phyloP scores from a whole-genome alignment of 2,113 vertebrate species.

The Notarius quadriscutis region DNA sequence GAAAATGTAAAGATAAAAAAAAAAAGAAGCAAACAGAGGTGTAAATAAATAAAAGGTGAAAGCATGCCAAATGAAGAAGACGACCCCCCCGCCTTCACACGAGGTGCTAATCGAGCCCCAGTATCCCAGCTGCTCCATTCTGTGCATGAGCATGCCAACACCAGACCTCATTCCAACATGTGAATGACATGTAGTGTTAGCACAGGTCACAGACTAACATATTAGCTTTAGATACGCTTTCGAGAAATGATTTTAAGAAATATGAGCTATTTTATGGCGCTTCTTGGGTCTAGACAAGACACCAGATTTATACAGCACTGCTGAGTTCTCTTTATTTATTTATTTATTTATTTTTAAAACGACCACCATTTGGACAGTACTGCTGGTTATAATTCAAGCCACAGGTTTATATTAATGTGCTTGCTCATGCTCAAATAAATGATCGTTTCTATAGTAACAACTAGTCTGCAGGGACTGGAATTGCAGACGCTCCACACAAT shows the following conservation, averaged over 20 bases:
- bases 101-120: conserved; percentile 68
- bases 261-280: too few species aligned
- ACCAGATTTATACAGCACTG: not conserved
- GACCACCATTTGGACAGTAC: too few species aligned
- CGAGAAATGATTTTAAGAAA: not conserved
- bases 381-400: not conserved
- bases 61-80: conserved; percentile 33
- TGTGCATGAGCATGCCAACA: conserved; percentile 41
- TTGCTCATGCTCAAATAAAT: not conserved
- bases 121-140: conserved; percentile 67
- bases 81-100: conserved; percentile 42
- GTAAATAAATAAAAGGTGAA: conserved; percentile 17
- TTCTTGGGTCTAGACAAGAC: not conserved
- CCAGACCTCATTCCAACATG: conserved; percentile 39
- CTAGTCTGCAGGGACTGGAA: not conserved
- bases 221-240: conserved; percentile 40
- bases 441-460: not conserved
- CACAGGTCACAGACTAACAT: conserved; percentile 49
- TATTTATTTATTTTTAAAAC: too few species aligned
- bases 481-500: not conserved
- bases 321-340: not conserved
- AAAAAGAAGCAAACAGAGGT: not conserved
- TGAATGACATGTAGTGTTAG: conserved; percentile 48
- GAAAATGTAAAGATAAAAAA: not conserved
- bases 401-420: not conserved